phyloP scores from a whole-genome alignment of 1,140 invertebrate species.

The Drosophila tsacasi region DNA sequence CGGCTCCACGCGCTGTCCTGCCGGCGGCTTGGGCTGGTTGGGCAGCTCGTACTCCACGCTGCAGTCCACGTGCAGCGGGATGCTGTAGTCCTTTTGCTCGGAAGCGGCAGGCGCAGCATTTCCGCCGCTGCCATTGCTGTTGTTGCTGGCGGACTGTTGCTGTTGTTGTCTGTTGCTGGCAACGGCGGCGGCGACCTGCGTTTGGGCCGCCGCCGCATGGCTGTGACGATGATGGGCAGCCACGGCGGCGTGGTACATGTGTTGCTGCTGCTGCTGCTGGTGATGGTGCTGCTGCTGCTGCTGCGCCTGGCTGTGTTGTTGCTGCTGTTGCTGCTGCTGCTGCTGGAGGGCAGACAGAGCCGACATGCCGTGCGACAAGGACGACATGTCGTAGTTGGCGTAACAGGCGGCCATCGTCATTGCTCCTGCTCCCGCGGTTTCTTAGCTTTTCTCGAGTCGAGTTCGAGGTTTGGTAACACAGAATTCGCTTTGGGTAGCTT shows the following conservation, averaged over 20 bases:
- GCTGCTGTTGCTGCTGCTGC: constrained; percentile 67
- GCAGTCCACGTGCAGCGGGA: constrained; percentile 93
- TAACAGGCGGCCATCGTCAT: constrained; percentile 85
- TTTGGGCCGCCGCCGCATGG: constrained; percentile 64
- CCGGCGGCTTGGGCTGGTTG: constrained; percentile 92
- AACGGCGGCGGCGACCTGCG: constrained; percentile 60
- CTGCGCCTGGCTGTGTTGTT: constrained; percentile 59
- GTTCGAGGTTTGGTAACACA: constrained; percentile 51
- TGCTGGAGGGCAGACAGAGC: constrained; percentile 58
- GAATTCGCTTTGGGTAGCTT: constrained; percentile 53
- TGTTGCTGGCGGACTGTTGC: constrained; percentile 46
- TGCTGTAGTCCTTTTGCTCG: constrained; percentile 89
- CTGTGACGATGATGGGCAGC: constrained; percentile 67
- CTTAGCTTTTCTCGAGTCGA: constrained; percentile 24
- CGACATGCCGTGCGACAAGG: constrained; percentile 69
- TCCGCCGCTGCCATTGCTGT: constrained; percentile 46
- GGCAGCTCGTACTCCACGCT: constrained; percentile 94
- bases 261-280: constrained; percentile 64
- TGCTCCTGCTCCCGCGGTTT: constrained; percentile 33
- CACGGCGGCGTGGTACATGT: constrained; percentile 69
- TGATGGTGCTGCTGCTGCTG: constrained; percentile 66
- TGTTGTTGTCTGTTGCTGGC: constrained; percentile 60
- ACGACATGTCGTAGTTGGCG: constrained; percentile 84
- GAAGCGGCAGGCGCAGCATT: constrained; percentile 29
- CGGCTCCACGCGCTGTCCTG: constrained; percentile 90